Evolutionary conservation across 92 coral and sea anemone genomes (phyloP).

Genomic region (Parazoanthus swiftii): DNA sequence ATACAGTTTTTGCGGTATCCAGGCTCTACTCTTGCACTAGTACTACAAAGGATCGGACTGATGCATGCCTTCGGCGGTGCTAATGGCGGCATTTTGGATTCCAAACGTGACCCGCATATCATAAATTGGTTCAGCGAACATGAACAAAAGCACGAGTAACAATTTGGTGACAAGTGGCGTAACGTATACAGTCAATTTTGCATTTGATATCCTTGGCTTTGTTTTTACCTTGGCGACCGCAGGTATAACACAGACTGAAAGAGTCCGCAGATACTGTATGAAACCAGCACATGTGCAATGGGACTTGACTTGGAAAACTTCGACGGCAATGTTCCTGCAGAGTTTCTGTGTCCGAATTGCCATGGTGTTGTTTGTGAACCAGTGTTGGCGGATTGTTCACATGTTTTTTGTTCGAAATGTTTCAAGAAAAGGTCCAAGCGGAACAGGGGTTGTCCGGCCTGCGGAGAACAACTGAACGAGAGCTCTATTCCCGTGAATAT

Average conservation of each 20-base stretch:
- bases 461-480: conserved; percentile 54
- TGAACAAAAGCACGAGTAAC: conserved; percentile 8
- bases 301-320: conserved; percentile 80
- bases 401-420: conserved; percentile 81
- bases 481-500: conserved; percentile 47
- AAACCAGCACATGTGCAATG: conserved; percentile 43
- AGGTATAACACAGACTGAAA: background rate
- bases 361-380: conserved; percentile 79
- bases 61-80: too few species aligned
- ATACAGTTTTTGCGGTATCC: too few species aligned
- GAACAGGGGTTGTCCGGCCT: conserved; percentile 65
- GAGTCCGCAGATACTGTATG: background rate
- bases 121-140: conserved; percentile 20
- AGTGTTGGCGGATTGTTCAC: conserved; percentile 66
- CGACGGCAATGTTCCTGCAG: conserved; percentile 68
- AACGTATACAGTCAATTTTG: background rate
- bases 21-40: too few species aligned
- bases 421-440: conserved; percentile 73
- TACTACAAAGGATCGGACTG: too few species aligned
- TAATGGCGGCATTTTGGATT: background rate
- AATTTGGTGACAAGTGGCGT: conserved; percentile 10
- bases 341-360: conserved; percentile 82
- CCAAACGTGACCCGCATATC: conserved; percentile 26
- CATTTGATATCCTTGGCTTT: background rate
- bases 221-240: conserved; percentile 19